Evolutionary conservation across 1,140 invertebrate genomes (phyloP), one percentile per base, ranked within the genome.

Genomic region (Sipha flava): DNA sequence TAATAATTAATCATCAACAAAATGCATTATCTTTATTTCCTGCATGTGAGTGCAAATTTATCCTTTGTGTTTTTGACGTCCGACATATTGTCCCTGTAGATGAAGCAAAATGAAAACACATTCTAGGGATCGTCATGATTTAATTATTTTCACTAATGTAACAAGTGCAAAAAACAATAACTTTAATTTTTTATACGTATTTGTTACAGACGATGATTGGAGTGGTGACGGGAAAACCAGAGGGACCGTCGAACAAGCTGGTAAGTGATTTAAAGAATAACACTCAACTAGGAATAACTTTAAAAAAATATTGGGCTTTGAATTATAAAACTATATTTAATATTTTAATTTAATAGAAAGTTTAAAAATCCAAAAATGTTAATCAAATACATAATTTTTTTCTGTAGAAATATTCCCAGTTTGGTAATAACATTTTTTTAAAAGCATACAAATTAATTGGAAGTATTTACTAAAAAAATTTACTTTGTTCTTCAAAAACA

Each of bases 201-300:
- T 83, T 82, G 84, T 87, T 83, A 47, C 83, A 87, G 87, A 87
- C 66, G 86, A 87, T 84, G 87, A 87, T 84, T 87, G 87, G 87
- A 87, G 86, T 84, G 84, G 85, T 66, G 86, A 86, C 83, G 86
- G 86, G 80, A 87, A 87, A 83, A 85, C 84, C 81, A 85, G 86
- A 26, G 86, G 85, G 79, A 84, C 85, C 66, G 85, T 86, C 81
- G 87, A 87, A 79, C 81, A 81, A 75, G 83, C 83, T 81, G 86
- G 87, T 87, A 83, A 85, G 85, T 85, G 62, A 16, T 79, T 57
- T 52, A 26, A 29, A n/a, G n/a, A n/a, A n/a, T n/a, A n/a, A n/a
- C n/a, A n/a, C n/a, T n/a, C n/a, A n/a, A n/a, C n/a, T n/a, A n/a
- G n/a, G n/a, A n/a, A n/a, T n/a, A n/a, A n/a, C n/a, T n/a, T n/a